phyloP scores from a whole-genome alignment of 2,113 vertebrate species.

The Guaruba guarouba region DNA sequence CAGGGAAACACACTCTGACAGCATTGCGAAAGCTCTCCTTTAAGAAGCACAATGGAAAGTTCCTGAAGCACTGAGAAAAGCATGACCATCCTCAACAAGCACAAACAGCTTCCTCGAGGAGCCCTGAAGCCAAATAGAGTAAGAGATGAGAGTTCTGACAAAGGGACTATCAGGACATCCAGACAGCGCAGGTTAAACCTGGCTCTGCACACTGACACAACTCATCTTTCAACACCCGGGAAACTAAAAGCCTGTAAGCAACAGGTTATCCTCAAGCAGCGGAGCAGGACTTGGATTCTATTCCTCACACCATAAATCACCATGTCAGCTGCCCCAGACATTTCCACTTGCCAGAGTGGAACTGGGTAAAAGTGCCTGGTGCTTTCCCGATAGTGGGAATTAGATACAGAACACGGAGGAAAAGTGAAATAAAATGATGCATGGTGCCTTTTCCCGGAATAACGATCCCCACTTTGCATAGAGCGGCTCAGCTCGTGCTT shows the following conservation, averaged over 20 bases:
- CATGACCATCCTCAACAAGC: not conserved
- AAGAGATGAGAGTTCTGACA: rapidly evolving
- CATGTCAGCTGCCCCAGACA: constrained; percentile 7
- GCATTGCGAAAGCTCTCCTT: rapidly evolving
- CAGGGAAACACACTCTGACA: not conserved
- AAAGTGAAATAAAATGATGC: not conserved
- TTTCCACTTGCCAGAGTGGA: not conserved
- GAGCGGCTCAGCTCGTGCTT: not conserved
- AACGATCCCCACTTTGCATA: constrained; percentile 1
- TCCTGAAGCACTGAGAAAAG: not conserved
- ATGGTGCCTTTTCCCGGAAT: not conserved
- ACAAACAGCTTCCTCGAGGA: not conserved
- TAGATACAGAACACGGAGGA: not conserved
- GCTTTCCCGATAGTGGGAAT: not conserved
- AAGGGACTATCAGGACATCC: not conserved
- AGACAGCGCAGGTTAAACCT: not conserved
- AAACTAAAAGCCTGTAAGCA: not conserved
- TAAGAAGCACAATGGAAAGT: not conserved
- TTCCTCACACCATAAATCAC: constrained; percentile 48
- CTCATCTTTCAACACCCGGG: not conserved
- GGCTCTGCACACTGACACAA: not conserved
- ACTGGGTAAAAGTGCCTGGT: not conserved
- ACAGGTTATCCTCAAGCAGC: not conserved
- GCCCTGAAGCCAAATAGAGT: not conserved
- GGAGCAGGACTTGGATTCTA: not conserved